phyloP scores from a whole-genome alignment of 2,113 vertebrate genomes.

The Nycticryphes semicollaris region DNA sequence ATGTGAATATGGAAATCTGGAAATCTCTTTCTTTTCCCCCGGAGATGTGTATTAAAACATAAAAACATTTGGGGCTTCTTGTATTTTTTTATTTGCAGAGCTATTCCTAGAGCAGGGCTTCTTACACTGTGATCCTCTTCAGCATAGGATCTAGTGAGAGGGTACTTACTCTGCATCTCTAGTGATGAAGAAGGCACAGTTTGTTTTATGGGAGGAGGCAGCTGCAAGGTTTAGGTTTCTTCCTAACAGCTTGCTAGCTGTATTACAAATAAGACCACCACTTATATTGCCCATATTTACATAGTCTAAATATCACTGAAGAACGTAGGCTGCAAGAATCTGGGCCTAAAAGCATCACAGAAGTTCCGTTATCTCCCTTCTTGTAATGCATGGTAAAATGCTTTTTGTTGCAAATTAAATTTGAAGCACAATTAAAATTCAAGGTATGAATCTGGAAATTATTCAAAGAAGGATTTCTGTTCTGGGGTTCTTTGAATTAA shows the following conservation, averaged over 20 bases:
- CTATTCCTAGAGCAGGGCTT: neutral
- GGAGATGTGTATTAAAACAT: neutral
- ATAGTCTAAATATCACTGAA: neutral
- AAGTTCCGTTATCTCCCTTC: neutral
- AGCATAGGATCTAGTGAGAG: neutral
- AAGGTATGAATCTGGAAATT: neutral
- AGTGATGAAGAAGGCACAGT: neutral
- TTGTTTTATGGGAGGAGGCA: neutral
- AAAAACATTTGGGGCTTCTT: neutral
- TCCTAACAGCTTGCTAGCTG: neutral
- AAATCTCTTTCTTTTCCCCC: neutral
- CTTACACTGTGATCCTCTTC: neutral
- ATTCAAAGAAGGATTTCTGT: neutral
- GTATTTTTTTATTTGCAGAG: neutral
- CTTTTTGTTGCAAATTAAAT: neutral
- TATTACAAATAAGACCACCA: neutral
- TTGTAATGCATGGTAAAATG: neutral
- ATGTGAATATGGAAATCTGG: neutral
- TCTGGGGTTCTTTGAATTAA: neutral
- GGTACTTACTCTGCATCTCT: neutral
- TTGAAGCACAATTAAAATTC: neutral
- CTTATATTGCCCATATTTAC: neutral
- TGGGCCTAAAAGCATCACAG: neutral
- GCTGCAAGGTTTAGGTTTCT: neutral
- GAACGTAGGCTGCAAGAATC: neutral